phyloP scores from a whole-genome alignment of 1,140 invertebrate genomes.

The Hyposmocoma kahamanoa region DNA sequence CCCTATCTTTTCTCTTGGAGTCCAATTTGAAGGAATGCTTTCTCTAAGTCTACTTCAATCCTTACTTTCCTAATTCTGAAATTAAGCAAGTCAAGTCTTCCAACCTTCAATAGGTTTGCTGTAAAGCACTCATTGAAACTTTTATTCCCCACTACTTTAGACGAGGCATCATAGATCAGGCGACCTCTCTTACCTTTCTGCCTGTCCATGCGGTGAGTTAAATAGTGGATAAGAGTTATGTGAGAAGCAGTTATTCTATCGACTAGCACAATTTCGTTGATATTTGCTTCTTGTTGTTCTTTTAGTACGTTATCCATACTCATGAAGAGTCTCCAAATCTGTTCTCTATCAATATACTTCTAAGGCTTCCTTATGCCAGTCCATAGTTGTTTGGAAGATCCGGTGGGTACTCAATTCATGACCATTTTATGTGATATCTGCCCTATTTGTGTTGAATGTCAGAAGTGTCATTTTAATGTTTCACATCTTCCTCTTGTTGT shows the following conservation, averaged over 20 bases:
- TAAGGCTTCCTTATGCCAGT: slow-evolving; percentile 14
- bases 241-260: not conserved
- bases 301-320: slow-evolving; percentile 6
- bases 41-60: slow-evolving; percentile 23
- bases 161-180: slow-evolving; percentile 18
- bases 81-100: slow-evolving; percentile 20
- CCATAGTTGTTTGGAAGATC: slow-evolving; percentile 20
- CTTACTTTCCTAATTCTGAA: slow-evolving; percentile 16
- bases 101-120: slow-evolving; percentile 17
- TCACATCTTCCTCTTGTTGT: no score
- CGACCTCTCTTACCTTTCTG: slow-evolving; percentile 6
- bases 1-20: slow-evolving; percentile 16
- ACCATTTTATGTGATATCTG: slow-evolving; percentile 24
- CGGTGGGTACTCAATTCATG: slow-evolving; percentile 18
- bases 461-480: no score
- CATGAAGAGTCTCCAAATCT: slow-evolving; percentile 1
- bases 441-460: no score
- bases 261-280: slow-evolving; percentile 14
- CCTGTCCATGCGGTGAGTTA: slow-evolving; percentile 11
- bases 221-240: slow-evolving; percentile 11
- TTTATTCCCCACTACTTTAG: slow-evolving; percentile 12
- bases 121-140: slow-evolving; percentile 24
- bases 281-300: slow-evolving; percentile 12
- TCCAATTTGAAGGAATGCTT: slow-evolving; percentile 20
- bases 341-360: slow-evolving; percentile 11